Base-by-base conservation (phyloP, 53 echinoderm and acorn worm species). In the Stichopus horrens region DNA sequence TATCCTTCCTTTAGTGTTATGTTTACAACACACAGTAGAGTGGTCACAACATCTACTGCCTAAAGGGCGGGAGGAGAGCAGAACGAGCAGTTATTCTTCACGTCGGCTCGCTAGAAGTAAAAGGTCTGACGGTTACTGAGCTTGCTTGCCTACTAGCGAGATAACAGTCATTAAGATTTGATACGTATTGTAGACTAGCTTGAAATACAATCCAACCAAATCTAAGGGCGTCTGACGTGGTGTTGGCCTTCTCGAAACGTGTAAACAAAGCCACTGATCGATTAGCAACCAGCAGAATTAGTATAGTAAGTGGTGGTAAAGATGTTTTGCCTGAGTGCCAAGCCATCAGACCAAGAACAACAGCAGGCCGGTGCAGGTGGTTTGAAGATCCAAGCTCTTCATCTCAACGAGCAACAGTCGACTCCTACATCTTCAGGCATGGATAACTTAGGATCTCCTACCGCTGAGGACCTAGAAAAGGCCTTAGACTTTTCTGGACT, bases 401-500 rank as follows among this genome's bases (percentile, higher is more conserved):
- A 23, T 5, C 63, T 65, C 52, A 65, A 85, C 71, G 85, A 85
- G n/a, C 63, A 85, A 21, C 77, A 79, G 7, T 53, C 76, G 37
- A 14, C 53, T 23, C n/a, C n/a, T n/a, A 74, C 23, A 56, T 53
- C 51, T 23, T 53, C 11, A 19, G 53, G 58, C 2, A 78, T 78
- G 78, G 89, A 77, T 57, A 80, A 67, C 18, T 23, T 66, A n/a
- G 79, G 66, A 79, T 71, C 77, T 63, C 96, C 96, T 9, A 56
- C 79, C 37, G 88, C 92, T 5, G 93, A 73, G 68, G 79, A 78
- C 52, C 87, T 95, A 52, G 93, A 95, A 74, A 90, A 90, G 73
- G 90, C 91, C 77, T 74, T 96, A 77, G 96, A 96, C 78, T 88
- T 91, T 88, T 92, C 92, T 7, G 96, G 96, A 52, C 89, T 96